Evolutionary conservation across 35 echinoderm and acorn worm species (phyloP), one percentile per base, ranked within the genome.

Genomic region (Apostichopus parvimensis): DNA sequence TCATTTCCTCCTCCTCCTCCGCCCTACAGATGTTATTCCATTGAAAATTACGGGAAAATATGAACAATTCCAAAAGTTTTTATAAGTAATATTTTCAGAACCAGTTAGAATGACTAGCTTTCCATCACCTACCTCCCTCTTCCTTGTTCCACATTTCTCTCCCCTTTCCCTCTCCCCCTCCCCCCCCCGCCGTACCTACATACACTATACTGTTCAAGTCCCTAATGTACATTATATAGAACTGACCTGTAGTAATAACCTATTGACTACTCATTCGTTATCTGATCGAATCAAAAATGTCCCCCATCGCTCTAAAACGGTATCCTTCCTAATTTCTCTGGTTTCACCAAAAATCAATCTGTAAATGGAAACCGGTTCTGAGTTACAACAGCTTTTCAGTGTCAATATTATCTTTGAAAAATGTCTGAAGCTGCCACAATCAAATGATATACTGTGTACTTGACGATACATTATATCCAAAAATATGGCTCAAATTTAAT

Each of bases 381-480:
- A 18, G 7, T 20, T 75, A 75, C 71, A 75, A 75, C 71, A 75
- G 15, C 71, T 75, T 75, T 75, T 22, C 71, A 75, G 71, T 20
- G 71, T 75, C 71, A 75, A 75, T 75, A 75, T 75, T 75, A 75
- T 75, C 11, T 75, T 75, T 45, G 34, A 68, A 75, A 75, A 75
- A 75, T 75, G 17, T 75, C 71, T 75, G 71, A 75, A 75, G 71
- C 71, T 18, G 20, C 71, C 71, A 75, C 1, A 75, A 6, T 75
- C 71, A 75, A 75, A 75, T 18, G 7, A 75, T 20, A 45, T 45
- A 45, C 34, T 45, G 71, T 75, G n/a, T 75, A 18, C 71, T 22
- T 75, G 71, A 75, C 11, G 24, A 75, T 75, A 75, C 71, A 75
- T 22, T 6, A 4, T 75, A 45, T 45, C 34, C 34, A 45, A 45